A percentile compares a stretch with the other conserved stretches of the same genome.
phyloP scores from a whole-genome alignment of 2,113 vertebrate species.

The Calyptomena viridis region DNA sequence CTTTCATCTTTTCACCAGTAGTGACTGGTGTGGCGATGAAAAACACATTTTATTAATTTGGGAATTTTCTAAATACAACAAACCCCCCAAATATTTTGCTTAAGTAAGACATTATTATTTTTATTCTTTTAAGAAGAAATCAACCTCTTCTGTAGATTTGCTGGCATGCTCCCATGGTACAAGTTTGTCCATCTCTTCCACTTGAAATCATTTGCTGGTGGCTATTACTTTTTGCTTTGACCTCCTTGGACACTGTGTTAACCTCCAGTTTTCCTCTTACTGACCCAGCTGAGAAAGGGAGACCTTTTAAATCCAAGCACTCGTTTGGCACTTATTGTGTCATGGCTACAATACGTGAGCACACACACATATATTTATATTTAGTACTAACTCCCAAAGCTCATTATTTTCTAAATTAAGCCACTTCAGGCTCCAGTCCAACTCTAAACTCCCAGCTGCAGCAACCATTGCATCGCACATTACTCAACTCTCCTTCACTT shows the following conservation, averaged over 20 bases:
- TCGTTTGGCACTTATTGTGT: neutral
- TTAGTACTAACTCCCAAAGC: neutral
- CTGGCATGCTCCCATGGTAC: neutral
- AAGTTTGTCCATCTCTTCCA: neutral
- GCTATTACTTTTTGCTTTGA: neutral
- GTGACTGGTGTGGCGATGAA: neutral
- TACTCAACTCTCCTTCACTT: neutral
- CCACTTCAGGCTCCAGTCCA: conserved; percentile 9
- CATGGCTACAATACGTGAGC: neutral
- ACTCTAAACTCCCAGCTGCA: conserved; percentile 5
- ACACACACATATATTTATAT: neutral
- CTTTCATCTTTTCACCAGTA: neutral
- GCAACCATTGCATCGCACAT: neutral
- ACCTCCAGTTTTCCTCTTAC: neutral
- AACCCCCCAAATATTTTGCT: neutral
- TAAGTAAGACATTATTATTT: neutral
- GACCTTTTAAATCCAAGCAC: neutral
- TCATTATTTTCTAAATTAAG: conserved; percentile 36
- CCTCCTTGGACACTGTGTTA: neutral
- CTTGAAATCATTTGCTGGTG: neutral
- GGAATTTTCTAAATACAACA: neutral
- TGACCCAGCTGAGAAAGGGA: neutral
- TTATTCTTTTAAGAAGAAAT: neutral
- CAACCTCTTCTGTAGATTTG: neutral
- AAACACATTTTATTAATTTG: neutral